Percentiles rank a stretch among this genome's conserved stretches.
Evolutionary conservation across 2,113 vertebrate species (phyloP).

Genomic region (Labeo rohita): DNA sequence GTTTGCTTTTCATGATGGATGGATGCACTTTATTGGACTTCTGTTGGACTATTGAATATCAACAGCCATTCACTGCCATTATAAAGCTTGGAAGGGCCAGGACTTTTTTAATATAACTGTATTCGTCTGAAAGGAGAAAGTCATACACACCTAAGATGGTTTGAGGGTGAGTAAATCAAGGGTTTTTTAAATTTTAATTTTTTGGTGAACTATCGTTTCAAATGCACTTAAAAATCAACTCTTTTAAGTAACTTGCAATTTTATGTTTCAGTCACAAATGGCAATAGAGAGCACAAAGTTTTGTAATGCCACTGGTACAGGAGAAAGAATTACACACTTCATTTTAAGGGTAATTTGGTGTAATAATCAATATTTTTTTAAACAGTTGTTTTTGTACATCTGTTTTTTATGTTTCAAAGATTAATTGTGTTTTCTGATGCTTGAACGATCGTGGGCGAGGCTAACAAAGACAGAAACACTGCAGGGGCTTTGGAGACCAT

Average conservation of each 20-base stretch:
- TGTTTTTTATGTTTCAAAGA: background rate
- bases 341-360: background rate
- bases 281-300: background rate
- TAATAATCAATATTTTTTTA: background rate
- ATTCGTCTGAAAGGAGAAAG: too few relatives aligned
- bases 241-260: slow-evolving; percentile 3
- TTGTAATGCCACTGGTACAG: background rate
- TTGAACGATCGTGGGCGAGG: background rate
- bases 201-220: too few relatives aligned
- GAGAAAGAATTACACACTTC: background rate
- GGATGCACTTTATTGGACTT: too few relatives aligned
- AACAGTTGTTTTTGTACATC: background rate
- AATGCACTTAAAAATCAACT: background rate
- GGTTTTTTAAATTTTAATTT: too few relatives aligned
- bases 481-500: background rate
- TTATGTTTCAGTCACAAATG: background rate
- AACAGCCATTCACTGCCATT: too few relatives aligned
- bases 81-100: too few relatives aligned
- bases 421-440: background rate
- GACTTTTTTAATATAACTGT: too few relatives aligned
- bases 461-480: background rate
- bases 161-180: too few relatives aligned
- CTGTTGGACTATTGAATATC: too few relatives aligned
- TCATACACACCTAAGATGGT: too few relatives aligned
- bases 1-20: too few relatives aligned